phyloP scores from a whole-genome alignment of 2,113 vertebrate species.

The Procavia capensis region DNA sequence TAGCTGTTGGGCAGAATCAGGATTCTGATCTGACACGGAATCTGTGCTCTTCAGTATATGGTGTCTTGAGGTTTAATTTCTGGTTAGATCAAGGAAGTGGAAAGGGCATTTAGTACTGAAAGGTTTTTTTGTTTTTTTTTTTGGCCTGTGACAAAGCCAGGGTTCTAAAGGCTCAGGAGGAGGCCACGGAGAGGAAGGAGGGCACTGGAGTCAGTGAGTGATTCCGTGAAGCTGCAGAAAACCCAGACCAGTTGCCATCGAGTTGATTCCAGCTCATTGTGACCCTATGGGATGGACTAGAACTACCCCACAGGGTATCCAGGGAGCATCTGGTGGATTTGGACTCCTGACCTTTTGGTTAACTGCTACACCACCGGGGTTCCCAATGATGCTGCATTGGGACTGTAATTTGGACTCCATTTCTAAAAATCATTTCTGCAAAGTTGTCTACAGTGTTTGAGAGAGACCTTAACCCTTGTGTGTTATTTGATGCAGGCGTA shows the following conservation, averaged over 20 bases:
- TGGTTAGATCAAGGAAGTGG: constrained; percentile 14
- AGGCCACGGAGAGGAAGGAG: not conserved
- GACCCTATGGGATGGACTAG: too few species aligned
- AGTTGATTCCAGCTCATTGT: too few species aligned
- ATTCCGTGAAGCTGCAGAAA: not conserved
- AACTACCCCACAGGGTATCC: too few species aligned
- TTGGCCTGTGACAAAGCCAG: not conserved
- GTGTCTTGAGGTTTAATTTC: constrained; percentile 37
- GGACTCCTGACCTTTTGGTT: too few species aligned
- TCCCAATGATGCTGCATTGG: not conserved
- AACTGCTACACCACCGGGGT: too few species aligned
- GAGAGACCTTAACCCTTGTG: not conserved
- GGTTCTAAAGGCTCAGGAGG: not conserved
- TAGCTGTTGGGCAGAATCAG: not conserved
- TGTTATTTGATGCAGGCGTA: not conserved
- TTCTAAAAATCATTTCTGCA: not conserved
- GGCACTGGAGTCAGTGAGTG: not conserved
- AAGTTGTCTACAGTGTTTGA: not conserved
- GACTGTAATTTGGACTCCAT: not conserved
- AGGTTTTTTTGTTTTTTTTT: not conserved
- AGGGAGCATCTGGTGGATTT: too few species aligned
- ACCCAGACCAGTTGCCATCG: too few species aligned
- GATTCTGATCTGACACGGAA: not conserved
- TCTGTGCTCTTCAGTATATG: constrained; percentile 21
- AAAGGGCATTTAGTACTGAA: not conserved